These are phyloP conservation scores for Pteria penguin DNA, from an alignment of 2,888 invertebrate genomes.

Conservation along the genomic window DNA sequence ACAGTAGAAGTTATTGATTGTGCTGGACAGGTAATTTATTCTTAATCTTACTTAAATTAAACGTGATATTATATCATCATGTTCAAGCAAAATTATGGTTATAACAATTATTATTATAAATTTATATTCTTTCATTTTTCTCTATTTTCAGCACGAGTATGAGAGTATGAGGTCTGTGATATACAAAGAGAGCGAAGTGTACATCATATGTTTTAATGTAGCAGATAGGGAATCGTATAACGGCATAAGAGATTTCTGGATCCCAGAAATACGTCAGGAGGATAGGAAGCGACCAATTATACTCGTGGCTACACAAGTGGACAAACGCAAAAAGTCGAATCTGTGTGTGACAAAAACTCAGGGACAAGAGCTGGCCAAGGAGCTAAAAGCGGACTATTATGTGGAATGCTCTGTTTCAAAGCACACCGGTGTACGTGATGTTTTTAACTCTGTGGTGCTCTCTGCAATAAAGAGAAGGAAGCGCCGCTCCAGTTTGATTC, in stretches of 20 bases:
- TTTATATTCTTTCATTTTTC: no score
- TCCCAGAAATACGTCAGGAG: constrained; percentile 65
- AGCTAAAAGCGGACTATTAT: constrained; percentile 62
- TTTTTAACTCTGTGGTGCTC: constrained; percentile 63
- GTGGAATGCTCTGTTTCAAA: constrained; percentile 62
- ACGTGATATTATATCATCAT: no score
- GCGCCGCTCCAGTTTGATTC: constrained; percentile 52
- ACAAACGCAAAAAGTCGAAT: constrained; percentile 56
- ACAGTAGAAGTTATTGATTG: constrained; percentile 69
- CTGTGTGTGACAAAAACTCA: constrained; percentile 45
- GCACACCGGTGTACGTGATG: constrained; percentile 53
- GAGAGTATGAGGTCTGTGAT: constrained; percentile 60
- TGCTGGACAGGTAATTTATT: constrained; percentile 65
- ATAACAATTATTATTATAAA: no score
- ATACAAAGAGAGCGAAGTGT: constrained; percentile 66
- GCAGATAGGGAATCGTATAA: constrained; percentile 68
- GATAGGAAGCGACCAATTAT: constrained; percentile 65
- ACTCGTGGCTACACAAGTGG: constrained; percentile 68
- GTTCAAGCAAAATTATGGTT: neutral
- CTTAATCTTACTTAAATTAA: no score
- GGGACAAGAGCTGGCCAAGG: constrained; percentile 57
- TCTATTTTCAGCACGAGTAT: constrained; percentile 67
- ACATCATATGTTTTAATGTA: constrained; percentile 67
- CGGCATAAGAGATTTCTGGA: constrained; percentile 64
- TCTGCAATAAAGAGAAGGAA: constrained; percentile 59